phyloP scores from a whole-genome alignment of 2,113 vertebrate species.

The Crotalus viridis region DNA sequence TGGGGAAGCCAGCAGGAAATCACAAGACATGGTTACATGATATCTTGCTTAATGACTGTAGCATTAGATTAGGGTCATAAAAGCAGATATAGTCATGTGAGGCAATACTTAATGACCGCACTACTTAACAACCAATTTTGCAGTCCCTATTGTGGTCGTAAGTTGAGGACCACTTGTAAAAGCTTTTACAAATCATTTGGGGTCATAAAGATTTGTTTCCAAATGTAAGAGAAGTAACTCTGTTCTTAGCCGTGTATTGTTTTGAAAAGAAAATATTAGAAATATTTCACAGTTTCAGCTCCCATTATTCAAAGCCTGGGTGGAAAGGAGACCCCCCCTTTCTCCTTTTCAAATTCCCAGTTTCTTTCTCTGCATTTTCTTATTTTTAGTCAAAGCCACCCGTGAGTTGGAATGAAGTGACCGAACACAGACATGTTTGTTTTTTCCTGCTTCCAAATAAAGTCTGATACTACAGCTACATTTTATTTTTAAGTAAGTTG shows the following conservation, averaged over 20 bases:
- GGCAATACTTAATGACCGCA: neutral
- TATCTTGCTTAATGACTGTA: neutral
- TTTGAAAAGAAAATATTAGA: neutral
- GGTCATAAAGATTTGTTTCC: neutral
- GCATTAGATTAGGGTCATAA: neutral
- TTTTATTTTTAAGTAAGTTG: neutral
- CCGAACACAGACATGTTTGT: neutral
- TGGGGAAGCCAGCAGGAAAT: neutral
- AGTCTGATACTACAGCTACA: neutral
- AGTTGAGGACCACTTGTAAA: neutral
- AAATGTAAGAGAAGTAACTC: neutral
- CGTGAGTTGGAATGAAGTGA: neutral
- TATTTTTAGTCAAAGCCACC: neutral
- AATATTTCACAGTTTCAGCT: neutral
- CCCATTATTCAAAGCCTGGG: neutral
- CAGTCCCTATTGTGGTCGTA: neutral
- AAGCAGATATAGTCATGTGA: neutral
- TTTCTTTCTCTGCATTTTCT: neutral
- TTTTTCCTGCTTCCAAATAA: neutral
- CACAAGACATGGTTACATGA: neutral
- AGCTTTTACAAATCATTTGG: neutral
- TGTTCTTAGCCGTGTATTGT: neutral
- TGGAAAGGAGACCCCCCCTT: neutral
- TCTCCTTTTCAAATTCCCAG: neutral
- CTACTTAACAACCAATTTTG: neutral